Conservation (phyloP, 2,113 vertebrate genomes). For the Mormoops blainvillei region DNA sequence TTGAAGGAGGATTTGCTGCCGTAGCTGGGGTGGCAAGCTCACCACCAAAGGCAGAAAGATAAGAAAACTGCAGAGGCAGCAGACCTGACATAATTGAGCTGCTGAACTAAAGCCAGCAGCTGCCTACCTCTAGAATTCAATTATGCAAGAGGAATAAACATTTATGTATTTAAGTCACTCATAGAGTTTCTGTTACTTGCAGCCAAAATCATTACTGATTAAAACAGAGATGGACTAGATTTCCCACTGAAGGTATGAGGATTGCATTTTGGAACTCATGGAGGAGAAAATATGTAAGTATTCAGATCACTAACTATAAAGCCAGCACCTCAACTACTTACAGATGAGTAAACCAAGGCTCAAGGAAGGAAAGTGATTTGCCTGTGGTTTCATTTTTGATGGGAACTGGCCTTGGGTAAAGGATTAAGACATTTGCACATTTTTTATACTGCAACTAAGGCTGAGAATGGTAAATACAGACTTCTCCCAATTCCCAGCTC, state of each 20-base stretch:
- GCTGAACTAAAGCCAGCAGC: not conserved
- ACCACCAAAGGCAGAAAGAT: not conserved
- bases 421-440: not conserved
- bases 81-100: not conserved
- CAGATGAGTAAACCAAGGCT: not conserved
- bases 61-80: not conserved
- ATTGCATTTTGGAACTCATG: not conserved
- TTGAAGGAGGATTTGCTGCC: not conserved
- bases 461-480: not conserved
- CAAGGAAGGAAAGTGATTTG: not conserved
- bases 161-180: not conserved
- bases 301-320: not conserved
- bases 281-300: not conserved
- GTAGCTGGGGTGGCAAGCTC: not conserved
- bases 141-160: not conserved
- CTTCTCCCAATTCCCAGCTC: not conserved
- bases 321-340: not conserved
- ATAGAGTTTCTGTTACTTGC: not conserved
- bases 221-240: not conserved
- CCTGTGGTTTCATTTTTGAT: not conserved
- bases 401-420: not conserved
- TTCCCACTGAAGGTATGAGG: not conserved
- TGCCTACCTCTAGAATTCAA: not conserved
- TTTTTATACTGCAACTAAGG: not conserved
- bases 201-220: not conserved